A percentile compares a stretch with the other conserved stretches of the same genome.
phyloP scores from a whole-genome alignment of 2,888 invertebrate genomes.

The Pemphredon lugubris region DNA sequence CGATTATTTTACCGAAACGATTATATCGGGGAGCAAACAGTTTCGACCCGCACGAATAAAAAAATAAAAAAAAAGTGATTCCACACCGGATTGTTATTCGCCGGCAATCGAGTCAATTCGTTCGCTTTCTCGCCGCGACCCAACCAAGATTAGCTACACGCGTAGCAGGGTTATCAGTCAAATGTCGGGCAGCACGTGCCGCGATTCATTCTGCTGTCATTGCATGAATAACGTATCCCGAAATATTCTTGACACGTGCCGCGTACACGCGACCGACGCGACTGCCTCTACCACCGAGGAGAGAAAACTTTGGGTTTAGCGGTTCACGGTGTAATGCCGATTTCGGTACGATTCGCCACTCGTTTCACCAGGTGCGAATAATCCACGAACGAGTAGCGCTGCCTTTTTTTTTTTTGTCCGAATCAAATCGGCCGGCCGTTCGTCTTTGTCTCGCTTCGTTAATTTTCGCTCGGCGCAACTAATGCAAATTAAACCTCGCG shows the following conservation, averaged over 20 bases:
- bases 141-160: conserved; percentile 70
- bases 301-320: conserved; percentile 19
- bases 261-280: conserved; percentile 58
- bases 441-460: neutral
- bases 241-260: conserved; percentile 72
- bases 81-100: conserved; percentile 20
- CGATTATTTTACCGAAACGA: neutral
- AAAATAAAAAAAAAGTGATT: conserved; percentile 1
- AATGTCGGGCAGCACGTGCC: conserved; percentile 76
- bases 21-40: conserved; percentile 11
- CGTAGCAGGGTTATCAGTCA: conserved; percentile 75
- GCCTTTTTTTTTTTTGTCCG: neutral
- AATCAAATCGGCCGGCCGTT: conserved; percentile 8
- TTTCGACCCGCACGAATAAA: conserved; percentile 16
- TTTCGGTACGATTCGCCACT: conserved; percentile 39
- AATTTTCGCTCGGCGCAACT: neutral
- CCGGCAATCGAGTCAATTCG: conserved; percentile 32
- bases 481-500: conserved; percentile 3
- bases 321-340: neutral
- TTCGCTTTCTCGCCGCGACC: conserved; percentile 30
- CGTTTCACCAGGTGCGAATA: conserved; percentile 35
- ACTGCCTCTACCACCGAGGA: conserved; percentile 24
- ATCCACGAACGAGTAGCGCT: neutral
- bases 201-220: conserved; percentile 79
- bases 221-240: conserved; percentile 80